Evolutionary conservation across 1,140 invertebrate species (phyloP), one percentile per base, ranked within the genome.

Genomic region (Tetragonula clypearis): DNA sequence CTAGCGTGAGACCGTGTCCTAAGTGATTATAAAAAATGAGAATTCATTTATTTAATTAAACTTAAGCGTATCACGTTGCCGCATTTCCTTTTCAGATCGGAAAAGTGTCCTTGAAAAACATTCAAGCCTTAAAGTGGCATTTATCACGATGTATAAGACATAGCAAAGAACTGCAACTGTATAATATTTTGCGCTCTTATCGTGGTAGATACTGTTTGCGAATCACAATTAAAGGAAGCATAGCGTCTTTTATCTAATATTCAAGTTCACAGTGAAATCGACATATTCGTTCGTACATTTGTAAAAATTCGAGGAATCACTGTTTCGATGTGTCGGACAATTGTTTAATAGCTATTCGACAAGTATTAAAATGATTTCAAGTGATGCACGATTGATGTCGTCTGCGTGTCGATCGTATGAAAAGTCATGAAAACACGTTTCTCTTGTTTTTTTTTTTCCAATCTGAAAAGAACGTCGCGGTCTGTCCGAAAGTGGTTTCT

Each of bases 51-150:
- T 41, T 73, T 62, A 23, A n/a, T 30, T 19, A 19, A n/a, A 66
- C 78, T 62, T 81, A 85, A 81, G 71, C 71, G 84, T 85, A 85
- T 85, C 83, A 58, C 71, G 78, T 85, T 26, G 58, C 6, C 69
- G 79, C 79, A 60, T 49, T 17, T 66, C 55, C 53, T 68, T 74
- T 85, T 85, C 78, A 80, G 84, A 80, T 72, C 71, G 58, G 78
- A 85, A 80, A 85, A 85, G 81, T 80, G 78, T 21, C 35, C 19
- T 58, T 53, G 26, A 19, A 53, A 49, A 60, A 30, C 6, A 15
- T 17, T 66, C 23, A 5, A 21, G 11, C 58, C 17, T 66, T 35
- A 65, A 55, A 66, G 6, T 49, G 2, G 0, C 17, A 15, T n/a
- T 79, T 55, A 79, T 55, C 30, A 73, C 58, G n/a, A 11, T 11